Evolutionary conservation across 35 echinoderm and acorn worm species (phyloP).

Genomic region (Hemicentrotus pulcherrimus): DNA sequence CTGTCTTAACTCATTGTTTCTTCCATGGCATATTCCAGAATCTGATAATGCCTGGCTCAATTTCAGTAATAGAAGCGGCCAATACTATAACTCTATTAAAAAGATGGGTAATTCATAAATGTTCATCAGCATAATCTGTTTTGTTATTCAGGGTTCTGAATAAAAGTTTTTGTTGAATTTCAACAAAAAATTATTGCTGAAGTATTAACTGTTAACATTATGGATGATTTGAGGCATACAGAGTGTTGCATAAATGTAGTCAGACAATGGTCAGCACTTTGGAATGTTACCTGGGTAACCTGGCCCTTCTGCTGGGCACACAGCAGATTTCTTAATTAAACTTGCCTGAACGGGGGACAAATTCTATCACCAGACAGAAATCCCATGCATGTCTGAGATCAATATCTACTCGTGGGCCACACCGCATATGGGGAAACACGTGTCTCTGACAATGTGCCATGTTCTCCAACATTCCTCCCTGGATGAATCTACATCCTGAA

Average conservation of each 20-base stretch:
- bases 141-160: neutral
- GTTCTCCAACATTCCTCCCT: neutral
- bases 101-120: too few species aligned
- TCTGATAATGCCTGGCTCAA: too few species aligned
- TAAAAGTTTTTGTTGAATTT: neutral
- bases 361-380: neutral
- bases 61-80: too few species aligned
- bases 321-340: neutral
- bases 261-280: too few species aligned
- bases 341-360: neutral
- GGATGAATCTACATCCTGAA: neutral
- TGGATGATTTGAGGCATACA: neutral
- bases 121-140: neutral
- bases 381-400: neutral
- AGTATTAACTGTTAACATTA: neutral
- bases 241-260: neutral
- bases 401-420: neutral
- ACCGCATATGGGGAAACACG: neutral
- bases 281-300: too few species aligned
- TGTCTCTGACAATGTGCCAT: neutral
- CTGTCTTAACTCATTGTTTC: neutral
- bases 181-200: neutral
- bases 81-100: too few species aligned
- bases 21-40: neutral
- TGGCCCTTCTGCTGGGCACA: too few species aligned